phyloP scores from a whole-genome alignment of 2,888 invertebrate species.

The Chymomyza fuscimana region DNA sequence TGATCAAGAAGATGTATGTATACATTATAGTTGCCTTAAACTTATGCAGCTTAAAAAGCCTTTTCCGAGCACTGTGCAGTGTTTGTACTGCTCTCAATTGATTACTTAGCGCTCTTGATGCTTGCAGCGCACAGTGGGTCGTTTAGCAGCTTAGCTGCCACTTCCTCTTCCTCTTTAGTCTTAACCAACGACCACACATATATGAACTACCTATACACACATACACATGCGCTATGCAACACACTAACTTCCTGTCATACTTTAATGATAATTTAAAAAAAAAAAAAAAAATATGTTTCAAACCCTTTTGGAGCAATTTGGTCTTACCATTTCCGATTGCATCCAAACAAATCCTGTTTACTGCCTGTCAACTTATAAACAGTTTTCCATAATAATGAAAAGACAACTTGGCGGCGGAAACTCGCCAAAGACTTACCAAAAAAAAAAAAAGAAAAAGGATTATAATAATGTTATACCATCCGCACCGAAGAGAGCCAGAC shows the following conservation, averaged over 20 bases:
- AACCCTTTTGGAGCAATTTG: conserved; percentile 9
- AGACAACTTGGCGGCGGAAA: conserved; percentile 63
- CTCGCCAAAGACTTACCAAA: conserved; percentile 34
- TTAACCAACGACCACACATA: neutral
- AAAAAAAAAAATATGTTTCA: neutral
- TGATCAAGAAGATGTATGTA: too few species aligned
- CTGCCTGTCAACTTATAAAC: conserved; percentile 73
- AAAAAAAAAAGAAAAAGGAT: conserved; percentile 38
- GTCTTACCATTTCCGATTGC: conserved; percentile 61
- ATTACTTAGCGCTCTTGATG: neutral
- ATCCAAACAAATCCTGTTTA: conserved; percentile 66
- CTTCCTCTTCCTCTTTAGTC: neutral
- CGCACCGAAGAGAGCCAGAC: conserved; percentile 52
- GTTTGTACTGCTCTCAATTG: too few species aligned
- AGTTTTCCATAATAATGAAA: conserved; percentile 67
- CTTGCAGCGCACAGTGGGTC: neutral
- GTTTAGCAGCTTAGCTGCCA: neutral
- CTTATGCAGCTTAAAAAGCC: too few species aligned
- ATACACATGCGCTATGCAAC: neutral
- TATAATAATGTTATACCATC: conserved; percentile 58
- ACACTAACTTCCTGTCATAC: conserved; percentile 53
- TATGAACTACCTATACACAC: neutral
- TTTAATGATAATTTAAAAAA: conserved; percentile 49
- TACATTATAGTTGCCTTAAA: too few species aligned
- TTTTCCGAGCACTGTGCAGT: too few species aligned